A percentile compares a stretch with the other conserved stretches of the same genome.
Evolutionary conservation across 2,113 vertebrate genomes (phyloP).

Genomic region (Nanorana parkeri): DNA sequence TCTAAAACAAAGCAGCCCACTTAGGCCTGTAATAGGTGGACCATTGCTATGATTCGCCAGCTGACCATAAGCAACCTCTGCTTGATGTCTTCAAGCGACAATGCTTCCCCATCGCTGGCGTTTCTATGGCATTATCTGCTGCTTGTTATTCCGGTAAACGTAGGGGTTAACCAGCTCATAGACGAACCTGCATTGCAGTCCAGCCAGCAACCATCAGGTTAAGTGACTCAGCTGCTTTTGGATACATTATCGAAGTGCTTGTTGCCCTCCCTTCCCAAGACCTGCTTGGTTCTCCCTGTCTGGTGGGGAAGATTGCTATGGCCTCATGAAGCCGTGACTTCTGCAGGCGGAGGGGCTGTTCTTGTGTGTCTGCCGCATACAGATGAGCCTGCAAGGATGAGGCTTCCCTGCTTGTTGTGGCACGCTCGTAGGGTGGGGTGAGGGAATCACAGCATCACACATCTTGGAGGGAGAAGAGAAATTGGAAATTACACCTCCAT

Average conservation of each 20-base stretch:
- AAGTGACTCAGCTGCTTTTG: slow-evolving; percentile 14
- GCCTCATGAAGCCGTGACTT: neutral
- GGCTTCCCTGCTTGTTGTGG: slow-evolving; percentile 36
- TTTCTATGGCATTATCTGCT: neutral
- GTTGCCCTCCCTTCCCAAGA: neutral
- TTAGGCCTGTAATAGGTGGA: too few species aligned
- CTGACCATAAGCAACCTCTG: too few species aligned
- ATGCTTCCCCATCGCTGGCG: too few species aligned
- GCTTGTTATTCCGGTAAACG: neutral
- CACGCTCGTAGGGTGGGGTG: slow-evolving; percentile 40
- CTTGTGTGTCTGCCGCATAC: slow-evolving; percentile 43
- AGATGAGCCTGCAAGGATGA: slow-evolving; percentile 39
- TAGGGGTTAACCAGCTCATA: neutral
- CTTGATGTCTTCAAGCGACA: too few species aligned
- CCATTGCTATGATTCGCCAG: too few species aligned
- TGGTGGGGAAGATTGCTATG: neutral
- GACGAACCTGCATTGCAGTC: slow-evolving; percentile 23
- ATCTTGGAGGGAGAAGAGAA: slow-evolving; percentile 36
- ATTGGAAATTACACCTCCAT: neutral
- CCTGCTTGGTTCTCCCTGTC: slow-evolving; percentile 1
- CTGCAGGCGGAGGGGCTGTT: slow-evolving; percentile 32
- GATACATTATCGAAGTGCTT: neutral
- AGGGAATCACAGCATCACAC: slow-evolving; percentile 41
- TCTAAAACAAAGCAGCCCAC: too few species aligned
- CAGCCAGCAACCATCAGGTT: neutral